These are phyloP conservation scores for Pocillopora verrucosa DNA, from an alignment of 64 coral and sea anemone species.

Conservation along the genomic window DNA sequence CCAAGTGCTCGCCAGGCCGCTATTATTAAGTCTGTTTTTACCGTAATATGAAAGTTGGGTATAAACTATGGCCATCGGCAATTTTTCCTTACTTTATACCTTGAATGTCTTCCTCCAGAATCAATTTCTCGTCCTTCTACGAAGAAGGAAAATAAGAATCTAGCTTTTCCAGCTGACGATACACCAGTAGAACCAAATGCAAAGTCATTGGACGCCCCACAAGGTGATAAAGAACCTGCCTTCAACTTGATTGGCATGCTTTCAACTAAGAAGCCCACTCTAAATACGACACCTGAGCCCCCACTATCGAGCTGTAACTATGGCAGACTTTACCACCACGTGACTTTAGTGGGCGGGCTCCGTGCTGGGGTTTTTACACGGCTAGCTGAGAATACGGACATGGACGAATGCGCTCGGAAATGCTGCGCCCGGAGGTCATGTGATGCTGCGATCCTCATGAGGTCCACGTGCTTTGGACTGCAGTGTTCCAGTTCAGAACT, in stretches of 20 bases:
- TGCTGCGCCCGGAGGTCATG: slow-evolving; percentile 77
- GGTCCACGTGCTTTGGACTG: slow-evolving; percentile 77
- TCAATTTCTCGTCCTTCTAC: background rate
- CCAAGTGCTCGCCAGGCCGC: too few species aligned
- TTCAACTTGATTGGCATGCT: slow-evolving; percentile 2
- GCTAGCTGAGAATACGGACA: slow-evolving; percentile 68
- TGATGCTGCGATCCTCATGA: slow-evolving; percentile 92
- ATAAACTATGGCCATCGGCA: too few species aligned
- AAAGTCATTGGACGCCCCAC: background rate
- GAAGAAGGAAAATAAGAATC: background rate
- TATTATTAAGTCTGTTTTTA: too few species aligned
- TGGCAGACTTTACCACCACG: slow-evolving; percentile 74
- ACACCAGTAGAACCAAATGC: background rate
- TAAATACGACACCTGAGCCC: background rate
- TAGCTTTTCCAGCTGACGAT: background rate
- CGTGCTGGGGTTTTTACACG: slow-evolving; percentile 72
- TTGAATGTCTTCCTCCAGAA: background rate
- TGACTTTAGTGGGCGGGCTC: slow-evolving; percentile 83
- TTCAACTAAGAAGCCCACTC: background rate
- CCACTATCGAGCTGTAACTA: slow-evolving; percentile 49
- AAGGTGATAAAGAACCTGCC: background rate
- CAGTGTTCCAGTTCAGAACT: slow-evolving; percentile 57
- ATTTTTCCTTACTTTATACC: background rate
- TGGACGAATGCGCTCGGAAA: slow-evolving; percentile 70
- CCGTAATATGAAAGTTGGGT: too few species aligned